Base-by-base conservation (phyloP, 1,140 invertebrate genomes). In the Arion vulgaris region DNA sequence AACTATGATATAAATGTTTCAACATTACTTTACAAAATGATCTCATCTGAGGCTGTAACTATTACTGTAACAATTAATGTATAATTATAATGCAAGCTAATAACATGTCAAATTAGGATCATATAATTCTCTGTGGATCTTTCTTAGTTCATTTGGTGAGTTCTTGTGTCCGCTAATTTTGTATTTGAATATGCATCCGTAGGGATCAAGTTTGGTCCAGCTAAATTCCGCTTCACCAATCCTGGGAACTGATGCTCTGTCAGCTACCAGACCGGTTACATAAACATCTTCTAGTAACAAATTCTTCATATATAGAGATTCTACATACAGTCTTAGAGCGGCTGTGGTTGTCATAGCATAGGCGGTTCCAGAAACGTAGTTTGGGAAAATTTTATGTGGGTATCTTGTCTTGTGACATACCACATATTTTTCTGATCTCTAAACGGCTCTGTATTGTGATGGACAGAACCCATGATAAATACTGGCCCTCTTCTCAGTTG, bases 241-340 rank as follows among this genome's bases (percentile, higher is more conserved):
- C 19, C 71, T 78, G n/a, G 53, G 41, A 19, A 87, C 80, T 53
- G 75, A 41, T 1, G 86, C 84, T 62, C 62, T 75, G 75, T 83
- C 51, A n/a, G 88, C 88, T 57, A 84, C 84, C 26, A 90, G 23
- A 4, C 90, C 92, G 4, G 92, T 92, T 1, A 92, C 86, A 81
- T 90, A 93, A 32, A 92, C 89, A 82, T 93, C 92, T 78, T 93
- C 92, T n/a, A 93, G 85, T 69, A 91, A 90, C 32, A 92, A 85
- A 2, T 87, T 62, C 15, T 84, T 86, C 5, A 72, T 77, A 26
- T 80, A n/a, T 28, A 88, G 71, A 7, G 91, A 88, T 7, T 86
- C 88, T n/a, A 85, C 66, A 81, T 88, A 91, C 32, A 93, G 82
- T 4, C 88, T 78, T 45, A 79, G 57, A 4, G 90, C 84, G n/a